phyloP scores from a whole-genome alignment of 2,888 invertebrate species.

The Callyntrura guangdongensis region DNA sequence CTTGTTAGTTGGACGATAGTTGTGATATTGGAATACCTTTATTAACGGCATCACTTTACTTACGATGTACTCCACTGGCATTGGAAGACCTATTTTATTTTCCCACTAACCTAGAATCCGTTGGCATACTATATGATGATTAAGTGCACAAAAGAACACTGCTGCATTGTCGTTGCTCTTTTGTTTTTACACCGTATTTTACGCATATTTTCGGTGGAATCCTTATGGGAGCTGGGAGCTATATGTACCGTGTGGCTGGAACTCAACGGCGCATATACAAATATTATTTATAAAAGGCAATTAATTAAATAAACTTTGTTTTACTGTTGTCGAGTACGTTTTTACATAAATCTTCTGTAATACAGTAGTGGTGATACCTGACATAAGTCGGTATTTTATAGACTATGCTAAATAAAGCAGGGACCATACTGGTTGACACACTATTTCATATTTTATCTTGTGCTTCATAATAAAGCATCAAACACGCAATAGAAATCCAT shows the following conservation, averaged over 20 bases:
- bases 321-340: too few species aligned
- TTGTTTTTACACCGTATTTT: not conserved
- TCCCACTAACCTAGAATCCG: not conserved
- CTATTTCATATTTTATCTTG: not conserved
- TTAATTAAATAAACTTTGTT: too few species aligned
- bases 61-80: not conserved
- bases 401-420: too few species aligned
- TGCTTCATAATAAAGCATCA: not conserved
- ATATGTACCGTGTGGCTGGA: too few species aligned
- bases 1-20: too few species aligned
- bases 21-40: not conserved
- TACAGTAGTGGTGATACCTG: too few species aligned
- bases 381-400: too few species aligned
- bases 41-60: not conserved
- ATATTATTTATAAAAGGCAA: too few species aligned
- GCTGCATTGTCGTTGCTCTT: not conserved
- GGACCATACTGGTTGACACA: too few species aligned
- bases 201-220: not conserved
- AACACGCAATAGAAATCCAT: not conserved
- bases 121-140: not conserved
- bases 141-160: not conserved
- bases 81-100: not conserved
- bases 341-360: too few species aligned
- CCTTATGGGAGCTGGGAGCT: too few species aligned
- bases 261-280: too few species aligned